Base-by-base conservation (phyloP, 2,888 invertebrate species). In the Eremobia ochroleuca region DNA sequence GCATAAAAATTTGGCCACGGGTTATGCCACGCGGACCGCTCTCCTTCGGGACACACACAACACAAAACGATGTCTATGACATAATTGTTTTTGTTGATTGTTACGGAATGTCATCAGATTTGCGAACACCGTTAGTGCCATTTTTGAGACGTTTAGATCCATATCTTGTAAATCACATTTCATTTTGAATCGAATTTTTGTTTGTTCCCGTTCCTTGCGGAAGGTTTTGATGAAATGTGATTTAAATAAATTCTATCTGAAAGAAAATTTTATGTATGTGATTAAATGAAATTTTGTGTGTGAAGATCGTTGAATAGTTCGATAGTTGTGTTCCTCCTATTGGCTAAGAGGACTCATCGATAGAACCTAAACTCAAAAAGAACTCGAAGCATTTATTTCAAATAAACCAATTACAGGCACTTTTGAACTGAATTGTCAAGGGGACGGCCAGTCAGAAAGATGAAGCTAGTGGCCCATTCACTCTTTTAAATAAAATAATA, bases 41-140 rank as follows among this genome's bases (percentile, higher is more conserved):
- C 52, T 46, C 37, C 34, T 92, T 91, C 92, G 92, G 90, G 92
- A 93, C 90, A 84, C 88, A 90, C 90, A 92, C 90, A 91, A 93
- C 89, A 91, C 91, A 92, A 93, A 94, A 95, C 95, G 95, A 94
- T 94, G 94, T 94, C 95, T 94, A 79, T 87, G 91, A 92, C 94
- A 95, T 95, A 94, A 95, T 95, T 94, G 95, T 96, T 97, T 96
- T 97, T 97, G 94, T 91, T 90, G 93, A 93, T 95, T 90, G 92
- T 90, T 85, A 89, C 85, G 91, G 93, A 92, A 94, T 94, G 89
- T 94, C 94, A 95, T 95, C 94, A 89, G 90, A 91, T 81, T 82
- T 85, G 90, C 90, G 93, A 93, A 93, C 94, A 94, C 95, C 94
- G 94, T 94, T 95, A 95, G 95, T 96, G 96, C 94, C 94, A 95